These are phyloP conservation scores for Brachionus angularis DNA, from an alignment of 1,140 invertebrate species.

Conservation along the genomic window DNA sequence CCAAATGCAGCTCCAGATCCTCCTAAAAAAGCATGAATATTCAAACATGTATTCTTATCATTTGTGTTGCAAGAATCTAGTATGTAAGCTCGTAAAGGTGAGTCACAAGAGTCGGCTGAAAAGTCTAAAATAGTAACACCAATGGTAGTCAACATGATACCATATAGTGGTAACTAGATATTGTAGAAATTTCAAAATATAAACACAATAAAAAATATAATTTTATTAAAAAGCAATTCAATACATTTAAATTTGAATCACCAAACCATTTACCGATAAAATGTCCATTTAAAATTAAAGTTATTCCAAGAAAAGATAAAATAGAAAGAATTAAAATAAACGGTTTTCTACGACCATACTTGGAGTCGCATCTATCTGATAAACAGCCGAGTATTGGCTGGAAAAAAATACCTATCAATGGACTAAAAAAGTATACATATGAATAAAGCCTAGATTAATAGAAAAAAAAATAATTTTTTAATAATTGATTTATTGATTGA, in stretches of 20 bases:
- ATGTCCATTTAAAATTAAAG: conserved; percentile 9
- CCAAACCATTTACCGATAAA: conserved; percentile 11
- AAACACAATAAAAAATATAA: background rate
- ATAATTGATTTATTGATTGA: too few relatives aligned
- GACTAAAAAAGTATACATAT: conserved; percentile 49
- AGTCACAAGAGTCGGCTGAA: conserved; percentile 33
- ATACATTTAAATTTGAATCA: background rate
- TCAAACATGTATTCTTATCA: conserved; percentile 23
- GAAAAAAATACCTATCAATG: conserved; percentile 58
- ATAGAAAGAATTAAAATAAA: conserved; percentile 55
- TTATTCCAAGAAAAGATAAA: conserved; percentile 11
- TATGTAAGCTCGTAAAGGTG: conserved; percentile 33
- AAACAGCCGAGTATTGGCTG: conserved; percentile 59
- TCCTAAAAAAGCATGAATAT: conserved; percentile 38
- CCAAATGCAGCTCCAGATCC: background rate
- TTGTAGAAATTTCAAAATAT: too few relatives aligned
- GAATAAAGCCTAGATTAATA: too few relatives aligned
- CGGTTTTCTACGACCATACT: conserved; percentile 56
- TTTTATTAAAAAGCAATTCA: background rate
- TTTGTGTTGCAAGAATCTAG: conserved; percentile 22
- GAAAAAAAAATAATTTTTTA: too few relatives aligned
- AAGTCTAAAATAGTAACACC: conserved; percentile 36
- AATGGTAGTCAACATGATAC: conserved; percentile 18
- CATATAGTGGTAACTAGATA: conserved; percentile 6
- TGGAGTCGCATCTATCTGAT: conserved; percentile 55